Conservation (phyloP, 2,888 invertebrate genomes). For the Nephrotoma flavescens region DNA sequence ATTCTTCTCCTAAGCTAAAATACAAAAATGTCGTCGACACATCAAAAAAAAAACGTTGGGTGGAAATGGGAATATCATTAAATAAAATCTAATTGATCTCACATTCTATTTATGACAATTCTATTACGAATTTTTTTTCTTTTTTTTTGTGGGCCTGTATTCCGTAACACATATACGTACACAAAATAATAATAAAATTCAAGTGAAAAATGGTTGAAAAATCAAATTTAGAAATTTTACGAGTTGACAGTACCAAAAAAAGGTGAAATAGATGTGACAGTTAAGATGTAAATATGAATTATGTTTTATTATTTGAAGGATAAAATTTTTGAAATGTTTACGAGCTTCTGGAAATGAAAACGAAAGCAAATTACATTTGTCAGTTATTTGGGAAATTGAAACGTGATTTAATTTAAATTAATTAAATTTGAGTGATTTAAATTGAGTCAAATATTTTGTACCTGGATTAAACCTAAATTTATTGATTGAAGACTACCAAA, state of each 20-base stretch:
- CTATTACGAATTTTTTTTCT: neutral
- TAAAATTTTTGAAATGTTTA: neutral
- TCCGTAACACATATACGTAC: too few species aligned
- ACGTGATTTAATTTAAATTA: neutral
- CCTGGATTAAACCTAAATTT: too few species aligned
- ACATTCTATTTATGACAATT: neutral
- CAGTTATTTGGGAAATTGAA: neutral
- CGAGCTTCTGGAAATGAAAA: neutral
- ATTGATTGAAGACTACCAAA: too few species aligned
- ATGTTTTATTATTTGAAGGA: neutral
- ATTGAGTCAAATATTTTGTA: too few species aligned
- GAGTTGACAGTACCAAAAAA: neutral
- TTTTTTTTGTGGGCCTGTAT: neutral
- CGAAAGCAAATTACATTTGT: neutral
- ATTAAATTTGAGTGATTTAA: neutral
- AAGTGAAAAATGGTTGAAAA: neutral
- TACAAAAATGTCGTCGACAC: neutral
- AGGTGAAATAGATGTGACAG: neutral
- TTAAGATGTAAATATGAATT: neutral
- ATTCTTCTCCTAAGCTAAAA: neutral
- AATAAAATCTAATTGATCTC: neutral
- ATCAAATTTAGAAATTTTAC: neutral
- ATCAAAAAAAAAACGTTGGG: neutral
- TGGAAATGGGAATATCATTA: neutral
- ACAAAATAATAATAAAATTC: neutral